Base-by-base conservation (phyloP, 1,140 invertebrate species). In the Planococcus citri region DNA sequence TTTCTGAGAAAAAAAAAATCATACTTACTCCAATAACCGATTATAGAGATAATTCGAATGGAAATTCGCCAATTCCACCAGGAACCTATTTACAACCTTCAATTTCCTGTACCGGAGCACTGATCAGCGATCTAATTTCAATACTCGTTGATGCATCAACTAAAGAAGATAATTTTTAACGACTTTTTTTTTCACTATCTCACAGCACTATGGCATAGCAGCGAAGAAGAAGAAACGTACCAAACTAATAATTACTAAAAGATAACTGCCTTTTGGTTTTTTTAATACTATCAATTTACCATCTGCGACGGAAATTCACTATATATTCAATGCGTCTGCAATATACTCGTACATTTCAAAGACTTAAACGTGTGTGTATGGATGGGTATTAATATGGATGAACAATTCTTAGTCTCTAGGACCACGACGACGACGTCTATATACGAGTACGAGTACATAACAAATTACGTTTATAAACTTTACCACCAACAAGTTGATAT, bases 281-380 rank as follows among this genome's bases (percentile, higher is more conserved):
- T 37, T 37, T 51, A 51, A 51, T 51, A 51, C 41, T 51, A 20
- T 51, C 41, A 51, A 51, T 51, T 51, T 51, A 51, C 41, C 41
- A 51, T 51, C 41, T 51, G 41, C 41, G 41, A 51, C 41, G 41
- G 41, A 51, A 51, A 51, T 51, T 51, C 41, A 51, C n/a, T 20
- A 20, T 3, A 51, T 33, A 51, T 51, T n/a, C n/a, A n/a, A 51
- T 20, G 2, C 10, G 41, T 51, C 10, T 2, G 17, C 33, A 37
- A 6, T 8, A 37, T 8, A 37, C 33, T 6, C 6, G 33, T 14
- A 37, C 33, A n/a, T n/a, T n/a, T n/a, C n/a, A n/a, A n/a, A n/a
- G n/a, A n/a, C n/a, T n/a, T n/a, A n/a, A n/a, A n/a, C n/a, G n/a
- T n/a, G n/a, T n/a, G n/a, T n/a, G n/a, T 14, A 14, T 37, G 33